Conservation (phyloP, 2,113 vertebrate genomes). For the Oxyura jamaicensis region DNA sequence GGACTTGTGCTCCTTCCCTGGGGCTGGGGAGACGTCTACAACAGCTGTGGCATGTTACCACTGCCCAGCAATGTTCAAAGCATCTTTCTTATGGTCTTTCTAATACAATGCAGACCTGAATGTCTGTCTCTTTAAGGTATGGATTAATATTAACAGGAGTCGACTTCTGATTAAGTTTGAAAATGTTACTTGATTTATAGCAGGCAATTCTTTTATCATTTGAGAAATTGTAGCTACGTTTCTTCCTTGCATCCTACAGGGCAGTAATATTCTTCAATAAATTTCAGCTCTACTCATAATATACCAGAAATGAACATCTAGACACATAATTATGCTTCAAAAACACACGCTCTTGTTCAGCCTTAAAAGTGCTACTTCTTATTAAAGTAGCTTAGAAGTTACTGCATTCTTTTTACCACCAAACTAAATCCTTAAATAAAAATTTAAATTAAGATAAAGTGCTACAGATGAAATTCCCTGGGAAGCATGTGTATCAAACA, state of each 20-base stretch:
- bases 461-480: slow-evolving; percentile 26
- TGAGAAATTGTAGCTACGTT: slow-evolving; percentile 39
- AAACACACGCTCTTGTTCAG: slow-evolving; percentile 19
- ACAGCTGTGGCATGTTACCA: background rate
- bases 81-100: background rate
- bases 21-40: accelerated
- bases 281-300: slow-evolving; percentile 45
- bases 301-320: slow-evolving; percentile 31
- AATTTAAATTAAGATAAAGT: slow-evolving; percentile 66
- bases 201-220: background rate
- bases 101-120: background rate
- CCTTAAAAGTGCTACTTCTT: slow-evolving; percentile 42
- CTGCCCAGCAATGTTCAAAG: background rate
- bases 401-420: slow-evolving; percentile 29
- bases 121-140: background rate
- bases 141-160: background rate
- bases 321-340: slow-evolving; percentile 41
- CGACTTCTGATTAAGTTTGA: background rate
- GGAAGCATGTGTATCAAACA: slow-evolving; percentile 15
- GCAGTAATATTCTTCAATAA: slow-evolving; percentile 52
- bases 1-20: background rate
- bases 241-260: slow-evolving; percentile 16
- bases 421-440: slow-evolving; percentile 57
- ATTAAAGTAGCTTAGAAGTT: slow-evolving; percentile 27
- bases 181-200: background rate